Conservation (phyloP, 2,888 invertebrate genomes). For the Drosophila austrosaltans region DNA sequence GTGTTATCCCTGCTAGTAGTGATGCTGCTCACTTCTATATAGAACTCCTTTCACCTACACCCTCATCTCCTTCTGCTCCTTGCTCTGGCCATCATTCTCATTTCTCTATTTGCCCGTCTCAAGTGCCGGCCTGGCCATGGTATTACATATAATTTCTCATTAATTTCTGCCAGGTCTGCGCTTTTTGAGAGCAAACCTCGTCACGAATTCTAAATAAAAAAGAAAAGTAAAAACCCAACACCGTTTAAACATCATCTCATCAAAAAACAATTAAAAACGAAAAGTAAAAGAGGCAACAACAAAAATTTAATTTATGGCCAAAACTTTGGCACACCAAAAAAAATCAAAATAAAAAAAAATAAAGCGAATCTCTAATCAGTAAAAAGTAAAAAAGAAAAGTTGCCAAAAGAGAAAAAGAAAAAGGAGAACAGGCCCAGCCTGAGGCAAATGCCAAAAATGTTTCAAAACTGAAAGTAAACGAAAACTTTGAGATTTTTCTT, state of each 20-base stretch:
- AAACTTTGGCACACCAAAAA: conserved; percentile 5
- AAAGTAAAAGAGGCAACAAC: neutral
- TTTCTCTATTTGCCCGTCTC: conserved; percentile 12
- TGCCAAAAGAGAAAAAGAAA: neutral
- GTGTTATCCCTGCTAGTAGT: neutral
- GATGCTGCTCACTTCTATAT: neutral
- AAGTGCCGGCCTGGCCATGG: conserved; percentile 6
- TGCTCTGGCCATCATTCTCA: neutral
- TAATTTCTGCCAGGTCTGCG: conserved; percentile 74
- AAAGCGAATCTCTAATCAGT: neutral
- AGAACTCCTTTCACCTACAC: too few species aligned
- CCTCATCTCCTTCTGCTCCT: neutral
- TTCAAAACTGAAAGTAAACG: conserved; percentile 7
- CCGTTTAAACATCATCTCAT: conserved; percentile 40
- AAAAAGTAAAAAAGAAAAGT: conserved; percentile 7
- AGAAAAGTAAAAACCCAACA: conserved; percentile 41
- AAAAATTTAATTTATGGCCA: conserved; percentile 35
- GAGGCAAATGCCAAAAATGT: conserved; percentile 5
- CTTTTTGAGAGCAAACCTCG: conserved; percentile 43
- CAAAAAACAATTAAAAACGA: conserved; percentile 21
- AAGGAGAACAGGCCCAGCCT: neutral
- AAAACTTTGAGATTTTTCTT: neutral
- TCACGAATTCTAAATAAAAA: conserved; percentile 47
- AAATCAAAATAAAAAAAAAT: neutral
- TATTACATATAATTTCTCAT: conserved; percentile 64